Base-by-base conservation (phyloP, 2,113 vertebrate species). In the Rhinopithecus roxellana region DNA sequence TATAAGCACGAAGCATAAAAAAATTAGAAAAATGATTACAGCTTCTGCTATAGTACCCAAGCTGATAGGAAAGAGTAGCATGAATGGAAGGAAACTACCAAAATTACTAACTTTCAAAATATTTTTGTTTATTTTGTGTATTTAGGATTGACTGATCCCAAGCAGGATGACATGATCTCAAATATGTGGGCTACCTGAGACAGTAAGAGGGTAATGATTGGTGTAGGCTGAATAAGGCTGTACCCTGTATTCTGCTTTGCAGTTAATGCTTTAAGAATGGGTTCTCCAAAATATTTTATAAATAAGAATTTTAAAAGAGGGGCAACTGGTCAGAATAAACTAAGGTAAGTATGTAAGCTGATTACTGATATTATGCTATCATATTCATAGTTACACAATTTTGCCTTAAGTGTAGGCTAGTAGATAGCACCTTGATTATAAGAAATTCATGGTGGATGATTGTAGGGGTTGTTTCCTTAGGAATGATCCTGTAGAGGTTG, bases 401-500 rank as follows among this genome's bases (percentile, higher is more conserved):
- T 30, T 75, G 8, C 1, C 30, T 72, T 67, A 23, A 23, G 12
- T 8, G 8, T n/a, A 55, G 14, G 1, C 25, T 30, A 57, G 0
- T 40, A 38, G 50, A 18, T 30, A 79, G 9, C 12, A 20, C 11
- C 32, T 72, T 74, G 18, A 52, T n/a, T 38, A 43, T 43, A 75
- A 5, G n/a, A 4, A 75, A 4, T 80, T 2, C 13, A 61, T 22
- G 5, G 0, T 23, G 0, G 13, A 8, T 48, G 2, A 2, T 12
- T 88, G 4, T 22, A 27, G 12, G 8, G 20, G 6, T 20, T 18
- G 38, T 59, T 17, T 78, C 20, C 78, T 77, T 72, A 90, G 13
- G 1, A 87, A 61, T 52, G 32, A 20, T 78, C 89, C 16, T 72
- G 9, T 9, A 59, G 22, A 48, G 2, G 6, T 17, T 82, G 23